Evolutionary conservation across 64 coral and sea anemone species (phyloP).

Genomic region (Hydrozoanthus tunicans): DNA sequence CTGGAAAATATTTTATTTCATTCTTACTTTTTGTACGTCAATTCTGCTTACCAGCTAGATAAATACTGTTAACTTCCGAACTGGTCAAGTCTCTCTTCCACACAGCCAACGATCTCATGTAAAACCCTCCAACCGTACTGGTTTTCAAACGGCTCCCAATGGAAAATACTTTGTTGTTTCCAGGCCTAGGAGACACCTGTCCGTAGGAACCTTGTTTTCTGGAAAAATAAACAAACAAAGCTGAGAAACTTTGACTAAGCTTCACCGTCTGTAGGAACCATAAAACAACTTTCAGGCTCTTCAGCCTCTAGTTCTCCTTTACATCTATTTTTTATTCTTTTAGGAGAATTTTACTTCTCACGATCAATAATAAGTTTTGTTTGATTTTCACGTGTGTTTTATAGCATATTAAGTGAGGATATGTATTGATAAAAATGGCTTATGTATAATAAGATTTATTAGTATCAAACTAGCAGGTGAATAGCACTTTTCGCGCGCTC

Average conservation of each 20-base stretch:
- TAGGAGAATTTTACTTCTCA: no score
- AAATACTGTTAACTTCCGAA: slow-evolving; percentile 73
- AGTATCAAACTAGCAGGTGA: no score
- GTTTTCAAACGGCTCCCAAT: slow-evolving; percentile 55
- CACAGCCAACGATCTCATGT: slow-evolving; percentile 70
- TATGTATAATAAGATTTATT: no score
- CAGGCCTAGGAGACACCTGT: not conserved
- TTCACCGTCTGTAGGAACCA: not conserved
- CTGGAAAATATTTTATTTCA: no score
- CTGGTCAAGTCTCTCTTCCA: slow-evolving; percentile 69
- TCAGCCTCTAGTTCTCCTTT: no score
- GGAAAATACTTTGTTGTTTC: not conserved
- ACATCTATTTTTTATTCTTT: no score
- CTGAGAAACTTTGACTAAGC: not conserved
- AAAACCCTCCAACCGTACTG: slow-evolving; percentile 39
- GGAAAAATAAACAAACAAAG: not conserved
- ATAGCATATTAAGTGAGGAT: no score
- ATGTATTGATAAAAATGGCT: no score
- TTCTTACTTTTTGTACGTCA: not conserved
- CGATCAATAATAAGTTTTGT: no score
- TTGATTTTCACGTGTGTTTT: no score
- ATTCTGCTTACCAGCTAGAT: slow-evolving; percentile 63
- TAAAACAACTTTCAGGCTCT: no score
- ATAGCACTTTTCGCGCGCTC: no score
- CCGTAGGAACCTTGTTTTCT: not conserved